phyloP scores from a whole-genome alignment of 2,113 vertebrate genomes.

The Perca flavescens region DNA sequence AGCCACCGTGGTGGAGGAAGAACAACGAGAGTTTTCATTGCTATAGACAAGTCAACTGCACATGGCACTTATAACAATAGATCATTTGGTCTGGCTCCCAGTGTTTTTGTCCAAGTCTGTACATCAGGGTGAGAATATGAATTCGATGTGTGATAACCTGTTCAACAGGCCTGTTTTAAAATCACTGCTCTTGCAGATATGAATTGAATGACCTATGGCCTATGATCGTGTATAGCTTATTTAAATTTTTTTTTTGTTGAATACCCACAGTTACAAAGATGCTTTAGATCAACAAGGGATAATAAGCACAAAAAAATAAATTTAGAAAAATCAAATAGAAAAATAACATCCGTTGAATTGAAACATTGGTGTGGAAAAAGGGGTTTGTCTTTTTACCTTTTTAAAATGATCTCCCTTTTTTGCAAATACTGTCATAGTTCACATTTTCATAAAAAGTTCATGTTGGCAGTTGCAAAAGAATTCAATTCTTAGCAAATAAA shows the following conservation, averaged over 20 bases:
- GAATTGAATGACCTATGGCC: conserved; percentile 66
- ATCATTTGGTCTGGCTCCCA: conserved; percentile 76
- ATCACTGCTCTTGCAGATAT: conserved; percentile 67
- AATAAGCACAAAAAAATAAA: conserved; percentile 86
- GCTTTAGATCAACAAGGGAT: conserved; percentile 75
- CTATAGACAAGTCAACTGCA: conserved; percentile 76
- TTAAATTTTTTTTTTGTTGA: conserved; percentile 60
- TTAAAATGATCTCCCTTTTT: conserved; percentile 86
- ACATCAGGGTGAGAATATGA: conserved; percentile 66
- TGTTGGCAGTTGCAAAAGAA: conserved; percentile 91
- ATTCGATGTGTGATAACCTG: conserved; percentile 73
- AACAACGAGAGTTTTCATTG: conserved; percentile 80
- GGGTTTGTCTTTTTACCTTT: conserved; percentile 80
- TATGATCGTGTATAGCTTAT: conserved; percentile 69
- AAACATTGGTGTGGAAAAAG: conserved; percentile 84
- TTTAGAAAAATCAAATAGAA: conserved; percentile 86
- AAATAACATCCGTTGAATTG: conserved; percentile 86
- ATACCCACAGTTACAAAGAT: conserved; percentile 87
- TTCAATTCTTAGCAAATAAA: conserved; percentile 89
- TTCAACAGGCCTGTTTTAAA: conserved; percentile 78
- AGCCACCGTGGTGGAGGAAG: conserved; percentile 83
- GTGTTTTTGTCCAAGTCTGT: conserved; percentile 64
- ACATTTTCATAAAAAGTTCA: conserved; percentile 89
- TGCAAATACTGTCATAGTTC: conserved; percentile 89
- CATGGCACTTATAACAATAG: conserved; percentile 72